Percentiles rank a stretch among this genome's conserved stretches.
These are phyloP conservation scores for Antheraea yamamai DNA, from an alignment of 2,888 invertebrate genomes.

Conservation along the genomic window DNA sequence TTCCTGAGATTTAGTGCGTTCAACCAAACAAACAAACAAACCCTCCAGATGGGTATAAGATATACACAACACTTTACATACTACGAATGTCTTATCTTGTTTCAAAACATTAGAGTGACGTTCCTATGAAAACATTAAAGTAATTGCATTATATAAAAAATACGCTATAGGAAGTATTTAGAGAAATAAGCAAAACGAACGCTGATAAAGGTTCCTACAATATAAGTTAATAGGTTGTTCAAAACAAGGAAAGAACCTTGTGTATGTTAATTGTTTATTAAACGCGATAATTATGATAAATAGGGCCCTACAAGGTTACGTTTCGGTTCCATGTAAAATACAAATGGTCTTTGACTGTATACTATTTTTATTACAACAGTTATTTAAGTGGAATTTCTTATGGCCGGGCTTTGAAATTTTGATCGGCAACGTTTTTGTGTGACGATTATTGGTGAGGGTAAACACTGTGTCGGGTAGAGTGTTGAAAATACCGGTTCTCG, in stretches of 20 bases:
- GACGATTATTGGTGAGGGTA: too few species aligned
- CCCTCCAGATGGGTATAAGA: too few species aligned
- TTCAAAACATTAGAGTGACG: neutral
- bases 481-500: too few species aligned
- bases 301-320: neutral
- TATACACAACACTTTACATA: too few species aligned
- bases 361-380: neutral
- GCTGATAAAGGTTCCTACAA: neutral
- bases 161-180: neutral
- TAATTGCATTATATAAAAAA: neutral
- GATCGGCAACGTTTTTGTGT: too few species aligned
- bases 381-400: neutral
- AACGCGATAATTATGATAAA: neutral
- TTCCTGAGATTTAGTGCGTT: too few species aligned
- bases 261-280: neutral
- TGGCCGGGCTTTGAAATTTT: too few species aligned
- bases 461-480: too few species aligned
- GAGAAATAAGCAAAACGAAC: too few species aligned
- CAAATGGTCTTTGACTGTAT: neutral
- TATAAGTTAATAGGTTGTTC: neutral
- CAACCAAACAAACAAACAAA: too few species aligned
- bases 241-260: conserved; percentile 6
- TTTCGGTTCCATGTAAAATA: neutral
- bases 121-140: too few species aligned
- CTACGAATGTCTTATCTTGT: neutral